Evolutionary conservation across 64 coral and sea anemone species (phyloP), one percentile per base, ranked within the genome.

Genomic region (Anthopleura sola): DNA sequence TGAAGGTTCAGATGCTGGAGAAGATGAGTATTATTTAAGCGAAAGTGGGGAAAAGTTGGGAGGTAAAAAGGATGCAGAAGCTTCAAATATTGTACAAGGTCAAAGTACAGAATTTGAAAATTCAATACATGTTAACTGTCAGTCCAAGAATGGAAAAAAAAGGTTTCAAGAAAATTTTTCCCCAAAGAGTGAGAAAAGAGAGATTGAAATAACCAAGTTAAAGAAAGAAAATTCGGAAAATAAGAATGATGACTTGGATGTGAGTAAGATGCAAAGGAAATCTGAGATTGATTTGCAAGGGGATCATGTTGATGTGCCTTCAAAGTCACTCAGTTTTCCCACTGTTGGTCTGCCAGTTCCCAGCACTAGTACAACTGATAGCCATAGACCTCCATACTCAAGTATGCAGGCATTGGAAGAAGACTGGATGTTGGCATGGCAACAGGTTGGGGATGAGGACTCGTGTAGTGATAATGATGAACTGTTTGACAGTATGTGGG

Each of bases 361-460:
- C 28, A 16, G 66, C 10, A 71, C 7, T 71, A 33, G 2, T 71
- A 11, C 28, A 32, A 29, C 13, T 12, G 14, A 71, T 9, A 36
- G n/a, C 29, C 31, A 16, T 14, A 28, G 31, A 71, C 66, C 66
- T 14, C 58, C 5, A 10, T n/a, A 21, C 5, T 62, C 24, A 62
- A 8, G 16, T 16, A 34, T 16, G 12, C 13, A 71, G 29, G 1
- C 37, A 44, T 26, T 79, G 19, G 76, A 79, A 3, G 37, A 79
- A 6, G 76, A 79, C 47, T 79, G 76, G 76, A 71, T 71, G 66
- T 48, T 79, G 76, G 36, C 76, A 79, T 79, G 76, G 76, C 76
- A 79, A 48, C 37, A 47, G 19, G 39, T 79, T 7, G 66, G 66
- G 3, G 66, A 71, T 32, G 76, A 79, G 9, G 37, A 79, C 6